Evolutionary conservation across 2,797 vertebrate genomes (phyloP).

Genomic region (Halcyon smyrnensis): DNA sequence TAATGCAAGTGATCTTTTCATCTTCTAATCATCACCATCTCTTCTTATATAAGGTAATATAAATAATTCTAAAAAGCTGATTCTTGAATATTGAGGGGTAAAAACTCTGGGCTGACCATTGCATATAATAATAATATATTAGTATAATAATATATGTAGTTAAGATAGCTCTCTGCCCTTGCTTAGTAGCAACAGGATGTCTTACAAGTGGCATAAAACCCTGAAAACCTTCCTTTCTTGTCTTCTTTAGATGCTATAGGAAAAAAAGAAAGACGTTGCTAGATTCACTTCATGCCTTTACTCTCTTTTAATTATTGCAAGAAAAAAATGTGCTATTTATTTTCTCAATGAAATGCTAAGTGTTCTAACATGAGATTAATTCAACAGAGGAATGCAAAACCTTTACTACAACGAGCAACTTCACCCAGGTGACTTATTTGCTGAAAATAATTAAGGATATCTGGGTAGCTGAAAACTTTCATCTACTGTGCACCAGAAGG

Average conservation of each 20-base stretch:
- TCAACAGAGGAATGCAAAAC: background rate
- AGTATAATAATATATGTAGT: background rate
- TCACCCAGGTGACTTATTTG: background rate
- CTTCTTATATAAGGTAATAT: background rate
- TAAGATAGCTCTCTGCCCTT: background rate
- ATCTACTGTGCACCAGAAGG: background rate
- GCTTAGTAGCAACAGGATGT: background rate
- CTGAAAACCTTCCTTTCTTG: background rate
- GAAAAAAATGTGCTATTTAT: background rate
- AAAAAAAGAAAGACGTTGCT: background rate
- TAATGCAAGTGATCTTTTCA: background rate
- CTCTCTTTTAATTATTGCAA: background rate
- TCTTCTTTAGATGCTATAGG: background rate
- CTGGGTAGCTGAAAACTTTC: background rate
- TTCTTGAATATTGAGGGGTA: background rate
- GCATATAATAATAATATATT: no score
- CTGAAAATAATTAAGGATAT: conserved; percentile 1
- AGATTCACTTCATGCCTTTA: background rate
- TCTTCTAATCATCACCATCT: background rate
- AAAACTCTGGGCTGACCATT: background rate
- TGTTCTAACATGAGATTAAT: background rate
- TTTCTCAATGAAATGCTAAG: background rate
- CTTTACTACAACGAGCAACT: background rate
- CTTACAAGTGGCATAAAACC: background rate
- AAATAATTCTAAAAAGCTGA: background rate